Evolutionary conservation across 2,888 invertebrate species (phyloP), one percentile per base, ranked within the genome.

Genomic region (Pachydiplax longipennis): DNA sequence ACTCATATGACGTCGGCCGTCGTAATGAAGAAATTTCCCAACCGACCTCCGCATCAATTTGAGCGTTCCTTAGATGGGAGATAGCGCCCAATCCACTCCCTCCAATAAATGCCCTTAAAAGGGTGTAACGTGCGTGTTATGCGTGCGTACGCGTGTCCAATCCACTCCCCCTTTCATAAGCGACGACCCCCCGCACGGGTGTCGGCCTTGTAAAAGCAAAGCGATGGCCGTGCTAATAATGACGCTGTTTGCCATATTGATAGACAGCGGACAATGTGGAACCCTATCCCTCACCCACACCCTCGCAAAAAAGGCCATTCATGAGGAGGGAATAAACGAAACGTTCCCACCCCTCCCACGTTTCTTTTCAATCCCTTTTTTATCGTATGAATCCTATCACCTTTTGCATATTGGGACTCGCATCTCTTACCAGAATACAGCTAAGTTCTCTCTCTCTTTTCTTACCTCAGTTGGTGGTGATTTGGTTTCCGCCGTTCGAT

Each of bases 191-290:
- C 53, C 53, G 18, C 53, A 13, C 87, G 87, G 87, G 87, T 87
- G 65, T 61, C 61, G 65, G 8, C 58, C 37, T 87, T 35, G 61
- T 65, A 65, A 87, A 87, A 87, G 87, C 61, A 48, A 35, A 87
- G 58, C 87, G 37, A 65, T 58, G 22, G 35, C 3, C 58, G 31
- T 35, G 87, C 58, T 87, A 87, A 87, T 87, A 58, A 83, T 53
- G 82, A 53, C 48, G 31, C 58, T 87, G 87, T 87, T 87, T 87
- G 61, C 58, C 37, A 37, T 37, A 61, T 87, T 87, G 87, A 87
- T 65, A 48, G 87, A 87, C 87, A 61, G 87, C 65, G 61, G 37
- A 58, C 83, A 73, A 44, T 44, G 10, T 0, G 31, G 22, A 61
- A 15, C 61, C 61, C n/a, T 61, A 61, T 61, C 5, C 37, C 81